Conservation (phyloP, 2,797 vertebrate genomes). For the Champsocephalus esox region DNA sequence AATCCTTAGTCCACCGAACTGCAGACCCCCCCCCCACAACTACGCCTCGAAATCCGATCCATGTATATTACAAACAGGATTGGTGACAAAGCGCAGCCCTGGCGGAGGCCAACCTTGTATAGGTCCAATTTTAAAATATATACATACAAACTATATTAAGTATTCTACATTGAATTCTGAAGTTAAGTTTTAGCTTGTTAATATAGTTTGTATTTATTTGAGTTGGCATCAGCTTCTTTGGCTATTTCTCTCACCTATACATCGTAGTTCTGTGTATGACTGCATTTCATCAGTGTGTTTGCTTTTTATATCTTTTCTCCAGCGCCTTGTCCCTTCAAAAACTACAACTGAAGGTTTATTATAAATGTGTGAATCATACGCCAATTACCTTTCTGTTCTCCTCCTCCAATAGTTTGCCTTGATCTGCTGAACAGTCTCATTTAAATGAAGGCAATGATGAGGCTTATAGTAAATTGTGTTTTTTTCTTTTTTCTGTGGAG, state of each 20-base stretch:
- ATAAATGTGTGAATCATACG: constrained; percentile 21
- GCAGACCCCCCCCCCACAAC: too few relatives aligned
- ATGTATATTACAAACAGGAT: too few relatives aligned
- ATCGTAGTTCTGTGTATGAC: not conserved
- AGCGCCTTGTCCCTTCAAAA: constrained; percentile 16
- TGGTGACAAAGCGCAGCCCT: too few relatives aligned
- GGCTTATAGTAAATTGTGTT: constrained; percentile 36
- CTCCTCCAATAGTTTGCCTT: constrained; percentile 10
- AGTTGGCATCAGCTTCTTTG: constrained; percentile 10
- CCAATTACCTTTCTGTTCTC: constrained; percentile 26
- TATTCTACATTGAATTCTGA: not conserved
- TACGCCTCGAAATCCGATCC: too few relatives aligned
- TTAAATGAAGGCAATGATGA: constrained; percentile 16
- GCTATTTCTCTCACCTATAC: not conserved
- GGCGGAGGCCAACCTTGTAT: not conserved
- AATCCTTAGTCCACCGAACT: too few relatives aligned
- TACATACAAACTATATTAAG: not conserved
- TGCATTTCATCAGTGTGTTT: constrained; percentile 1
- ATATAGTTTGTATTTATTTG: constrained; percentile 22
- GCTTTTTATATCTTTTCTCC: constrained; percentile 18
- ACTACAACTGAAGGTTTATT: constrained; percentile 13
- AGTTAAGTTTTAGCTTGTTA: not conserved
- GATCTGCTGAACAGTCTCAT: constrained; percentile 32
- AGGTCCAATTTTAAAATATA: too few relatives aligned
- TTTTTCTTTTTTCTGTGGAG: constrained; percentile 17